phyloP scores from a whole-genome alignment of 2,797 vertebrate genomes.

The Hippocampus kuda region DNA sequence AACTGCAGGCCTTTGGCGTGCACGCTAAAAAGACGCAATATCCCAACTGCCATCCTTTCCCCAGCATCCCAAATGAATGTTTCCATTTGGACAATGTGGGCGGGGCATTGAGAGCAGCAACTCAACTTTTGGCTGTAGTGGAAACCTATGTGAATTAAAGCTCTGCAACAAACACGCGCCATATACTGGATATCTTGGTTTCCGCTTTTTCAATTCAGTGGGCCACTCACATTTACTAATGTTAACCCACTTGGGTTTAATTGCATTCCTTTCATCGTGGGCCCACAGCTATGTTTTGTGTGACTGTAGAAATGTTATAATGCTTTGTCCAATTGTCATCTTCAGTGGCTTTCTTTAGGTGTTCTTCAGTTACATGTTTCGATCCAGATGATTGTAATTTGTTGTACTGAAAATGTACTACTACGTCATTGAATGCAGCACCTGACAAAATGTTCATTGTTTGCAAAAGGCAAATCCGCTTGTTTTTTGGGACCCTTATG shows the following conservation, averaged over 20 bases:
- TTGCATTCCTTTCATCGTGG: not conserved
- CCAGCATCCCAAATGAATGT: conserved; percentile 64
- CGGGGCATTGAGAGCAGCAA: conserved; percentile 47
- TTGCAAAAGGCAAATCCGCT: too few relatives aligned
- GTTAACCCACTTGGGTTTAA: not conserved
- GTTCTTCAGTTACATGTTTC: not conserved
- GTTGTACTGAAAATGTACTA: not conserved
- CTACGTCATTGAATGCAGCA: not conserved
- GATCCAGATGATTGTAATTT: not conserved
- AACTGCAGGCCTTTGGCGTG: conserved; percentile 55
- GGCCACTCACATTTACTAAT: not conserved
- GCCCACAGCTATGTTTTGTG: not conserved
- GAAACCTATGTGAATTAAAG: conserved; percentile 51
- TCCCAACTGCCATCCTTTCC: conserved; percentile 57
- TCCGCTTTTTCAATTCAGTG: not conserved
- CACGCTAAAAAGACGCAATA: conserved; percentile 73
- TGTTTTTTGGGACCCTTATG: too few relatives aligned
- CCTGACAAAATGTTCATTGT: not conserved
- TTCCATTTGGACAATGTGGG: conserved; percentile 48
- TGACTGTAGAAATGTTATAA: not conserved
- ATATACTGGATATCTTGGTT: not conserved
- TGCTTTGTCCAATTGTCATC: not conserved
- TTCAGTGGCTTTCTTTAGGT: not conserved
- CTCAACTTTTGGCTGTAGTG: conserved; percentile 52
- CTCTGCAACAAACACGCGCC: not conserved